Base-by-base conservation (phyloP, 2,888 invertebrate genomes). In the Pachydiplax longipennis region DNA sequence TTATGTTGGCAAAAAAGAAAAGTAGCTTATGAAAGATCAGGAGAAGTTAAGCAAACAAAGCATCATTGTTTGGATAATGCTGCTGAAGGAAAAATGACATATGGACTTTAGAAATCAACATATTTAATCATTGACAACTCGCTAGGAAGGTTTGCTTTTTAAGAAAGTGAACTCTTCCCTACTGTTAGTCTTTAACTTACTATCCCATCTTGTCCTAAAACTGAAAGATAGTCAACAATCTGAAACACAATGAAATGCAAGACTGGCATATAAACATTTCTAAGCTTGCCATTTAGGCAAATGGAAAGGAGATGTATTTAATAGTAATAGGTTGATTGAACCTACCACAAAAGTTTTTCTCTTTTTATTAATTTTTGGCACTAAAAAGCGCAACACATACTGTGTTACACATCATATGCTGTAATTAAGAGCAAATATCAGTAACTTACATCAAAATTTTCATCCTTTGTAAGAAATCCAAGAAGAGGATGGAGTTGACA, bases 211-310 rank as follows among this genome's bases (percentile, higher is more conserved):
- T 35, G 87, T 61, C 65, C 87, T 61, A 61, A 22, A 37, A 87
- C 35, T 40, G n/a, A 87, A 65, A 61, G 61, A 58, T 53, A 44
- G n/a, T 13, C 40, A 58, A 61, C 22, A 37, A 61, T 87, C 61
- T 18, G 15, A 87, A 40, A 65, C 53, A 44, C 35, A 87, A 25
- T 87, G 87, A 58, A 83, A 37, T 61, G 87, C 65, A 87, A 87
- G 87, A 87, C 87, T 87, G 87, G 87, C n/a, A 65, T 65, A 65
- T 40, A 61, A n/a, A 87, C 87, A 87, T 61, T 61, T 65, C 22
- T 87, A 87, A 61, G 35, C 87, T 87, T 37, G 37, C 87, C 87
- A 87, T 37, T 37, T 58, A 61, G 61, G 37, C 61, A 87, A 35
- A 87, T 37, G 87, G 61, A 65, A 22, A 37, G 12, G 87, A 61